phyloP scores from a whole-genome alignment of 2,888 invertebrate species.

The Dicycla oo region DNA sequence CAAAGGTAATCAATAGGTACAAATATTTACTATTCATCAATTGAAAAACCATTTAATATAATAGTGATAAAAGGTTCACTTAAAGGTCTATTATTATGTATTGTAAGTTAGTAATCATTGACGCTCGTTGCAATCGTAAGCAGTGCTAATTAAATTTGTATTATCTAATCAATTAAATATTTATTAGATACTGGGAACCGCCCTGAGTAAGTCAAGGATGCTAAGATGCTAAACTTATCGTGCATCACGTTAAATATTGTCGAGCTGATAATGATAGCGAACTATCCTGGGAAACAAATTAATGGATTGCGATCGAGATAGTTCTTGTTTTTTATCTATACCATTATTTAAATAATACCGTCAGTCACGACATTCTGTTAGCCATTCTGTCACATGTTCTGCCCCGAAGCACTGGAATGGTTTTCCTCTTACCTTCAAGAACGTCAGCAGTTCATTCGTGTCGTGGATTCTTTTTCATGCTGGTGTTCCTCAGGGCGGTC shows the following conservation, averaged over 20 bases:
- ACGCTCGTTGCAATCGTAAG: conserved; percentile 70
- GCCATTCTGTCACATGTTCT: too few species aligned
- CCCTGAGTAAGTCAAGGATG: conserved; percentile 84
- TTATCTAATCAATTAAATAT: too few species aligned
- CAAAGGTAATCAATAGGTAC: conserved; percentile 5
- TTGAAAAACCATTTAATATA: conserved; percentile 24
- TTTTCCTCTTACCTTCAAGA: too few species aligned
- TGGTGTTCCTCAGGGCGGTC: too few species aligned
- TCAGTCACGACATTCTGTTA: too few species aligned
- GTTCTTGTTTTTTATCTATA: conserved; percentile 31
- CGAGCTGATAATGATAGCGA: conserved; percentile 53
- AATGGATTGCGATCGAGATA: conserved; percentile 57
- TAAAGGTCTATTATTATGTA: conserved; percentile 65
- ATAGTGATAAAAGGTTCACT: conserved; percentile 43
- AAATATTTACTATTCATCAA: conserved; percentile 15
- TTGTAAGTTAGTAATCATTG: conserved; percentile 69
- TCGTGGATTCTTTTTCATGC: too few species aligned
- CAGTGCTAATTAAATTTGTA: conserved; percentile 75
- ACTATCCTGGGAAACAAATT: conserved; percentile 56
- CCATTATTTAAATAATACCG: too few species aligned
- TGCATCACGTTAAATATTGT: conserved; percentile 77
- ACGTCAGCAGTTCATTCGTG: too few species aligned
- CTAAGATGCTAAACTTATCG: conserved; percentile 79
- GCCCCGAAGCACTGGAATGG: too few species aligned
- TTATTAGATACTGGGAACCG: conserved; percentile 75